These are phyloP conservation scores for Tyto alba DNA, from an alignment of 2,113 vertebrate genomes.

Conservation along the genomic window DNA sequence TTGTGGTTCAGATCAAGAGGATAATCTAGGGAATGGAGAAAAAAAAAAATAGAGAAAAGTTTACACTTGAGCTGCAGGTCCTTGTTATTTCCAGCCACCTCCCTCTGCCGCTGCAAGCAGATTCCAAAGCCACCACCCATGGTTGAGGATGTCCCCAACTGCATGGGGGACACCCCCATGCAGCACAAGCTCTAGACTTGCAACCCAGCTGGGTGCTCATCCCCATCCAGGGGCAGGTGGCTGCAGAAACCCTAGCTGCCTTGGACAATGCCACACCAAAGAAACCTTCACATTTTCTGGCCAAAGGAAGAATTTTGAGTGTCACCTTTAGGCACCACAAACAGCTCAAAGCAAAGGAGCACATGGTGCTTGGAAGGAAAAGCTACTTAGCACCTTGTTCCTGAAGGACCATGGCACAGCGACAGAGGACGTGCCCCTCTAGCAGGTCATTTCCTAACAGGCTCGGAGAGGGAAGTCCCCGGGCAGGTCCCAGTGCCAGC, in stretches of 20 bases:
- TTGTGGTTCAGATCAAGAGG: constrained; percentile 90
- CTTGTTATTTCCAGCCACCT: not conserved
- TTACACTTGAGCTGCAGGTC: not conserved
- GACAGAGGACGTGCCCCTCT: not conserved
- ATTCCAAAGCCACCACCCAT: not conserved
- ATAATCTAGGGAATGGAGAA: constrained; percentile 77
- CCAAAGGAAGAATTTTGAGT: not conserved
- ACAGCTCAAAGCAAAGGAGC: not conserved
- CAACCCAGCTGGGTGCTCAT: not conserved
- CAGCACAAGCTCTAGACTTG: no score
- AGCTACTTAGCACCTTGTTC: not conserved
- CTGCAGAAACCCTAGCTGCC: not conserved
- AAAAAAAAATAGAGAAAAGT: not conserved
- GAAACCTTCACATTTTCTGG: not conserved
- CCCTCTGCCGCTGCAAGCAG: not conserved
- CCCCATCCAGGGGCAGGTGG: not conserved
- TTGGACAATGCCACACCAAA: not conserved
- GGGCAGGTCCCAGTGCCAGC: not conserved
- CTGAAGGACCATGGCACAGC: not conserved
- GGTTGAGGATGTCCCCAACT: not conserved
- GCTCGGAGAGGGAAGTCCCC: not conserved
- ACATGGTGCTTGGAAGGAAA: not conserved
- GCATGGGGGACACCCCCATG: not conserved
- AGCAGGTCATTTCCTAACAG: not conserved
- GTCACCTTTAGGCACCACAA: not conserved